These are phyloP conservation scores for Allolobophora icterica DNA, from an alignment of 2,888 invertebrate species.

Conservation along the genomic window DNA sequence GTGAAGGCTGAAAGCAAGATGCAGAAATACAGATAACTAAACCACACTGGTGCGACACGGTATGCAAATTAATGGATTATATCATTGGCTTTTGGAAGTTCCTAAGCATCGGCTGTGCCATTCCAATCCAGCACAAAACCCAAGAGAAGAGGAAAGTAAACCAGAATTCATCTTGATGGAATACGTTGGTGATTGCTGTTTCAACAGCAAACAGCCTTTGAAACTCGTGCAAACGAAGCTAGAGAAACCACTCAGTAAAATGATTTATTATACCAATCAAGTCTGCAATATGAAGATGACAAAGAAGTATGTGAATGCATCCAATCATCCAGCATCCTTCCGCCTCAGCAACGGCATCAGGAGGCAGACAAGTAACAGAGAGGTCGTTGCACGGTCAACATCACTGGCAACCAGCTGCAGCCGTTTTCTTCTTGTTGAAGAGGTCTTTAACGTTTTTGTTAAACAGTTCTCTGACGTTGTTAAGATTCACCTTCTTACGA, in stretches of 20 bases:
- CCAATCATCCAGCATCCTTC: background rate
- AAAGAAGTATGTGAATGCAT: background rate
- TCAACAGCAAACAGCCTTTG: background rate
- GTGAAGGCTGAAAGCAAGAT: background rate
- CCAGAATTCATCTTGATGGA: background rate
- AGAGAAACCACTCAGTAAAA: background rate
- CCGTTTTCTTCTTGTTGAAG: constrained; percentile 32
- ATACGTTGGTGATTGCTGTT: background rate
- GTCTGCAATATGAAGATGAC: background rate
- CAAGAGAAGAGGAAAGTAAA: background rate
- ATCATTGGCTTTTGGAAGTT: background rate
- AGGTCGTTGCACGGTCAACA: background rate
- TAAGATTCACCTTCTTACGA: constrained; percentile 28
- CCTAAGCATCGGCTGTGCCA: background rate
- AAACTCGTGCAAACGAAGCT: background rate
- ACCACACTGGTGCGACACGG: background rate
- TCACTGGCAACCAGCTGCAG: constrained; percentile 20
- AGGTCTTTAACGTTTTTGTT: constrained; percentile 33
- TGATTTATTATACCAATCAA: background rate
- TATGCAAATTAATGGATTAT: background rate
- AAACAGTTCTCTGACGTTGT: constrained; percentile 12
- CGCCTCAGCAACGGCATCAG: background rate
- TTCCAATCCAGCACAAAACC: background rate
- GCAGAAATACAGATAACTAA: background rate
- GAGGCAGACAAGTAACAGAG: background rate